Conservation (phyloP, 2,888 invertebrate species). For the Platypus cylindrus region DNA sequence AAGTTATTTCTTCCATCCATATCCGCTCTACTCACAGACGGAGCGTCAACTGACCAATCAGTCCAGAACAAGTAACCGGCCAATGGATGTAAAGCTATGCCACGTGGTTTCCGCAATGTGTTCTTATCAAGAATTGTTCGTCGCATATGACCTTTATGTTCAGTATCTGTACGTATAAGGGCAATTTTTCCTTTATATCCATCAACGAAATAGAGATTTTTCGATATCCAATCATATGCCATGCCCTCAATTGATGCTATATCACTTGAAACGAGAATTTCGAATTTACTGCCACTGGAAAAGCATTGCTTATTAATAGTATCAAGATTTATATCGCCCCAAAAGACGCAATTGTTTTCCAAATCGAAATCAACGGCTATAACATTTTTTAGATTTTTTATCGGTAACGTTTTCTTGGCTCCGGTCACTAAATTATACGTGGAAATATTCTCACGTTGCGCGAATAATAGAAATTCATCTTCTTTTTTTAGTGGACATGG, state of each 20-base stretch:
- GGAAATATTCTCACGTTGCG: slow-evolving; percentile 62
- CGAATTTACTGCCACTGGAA: slow-evolving; percentile 44
- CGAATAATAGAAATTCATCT: slow-evolving; percentile 67
- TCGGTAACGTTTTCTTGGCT: slow-evolving; percentile 48
- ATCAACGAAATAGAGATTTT: slow-evolving; percentile 79
- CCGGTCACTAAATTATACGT: slow-evolving; percentile 27
- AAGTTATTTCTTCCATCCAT: slow-evolving; percentile 62
- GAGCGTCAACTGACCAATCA: slow-evolving; percentile 70
- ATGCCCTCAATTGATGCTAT: slow-evolving; percentile 76
- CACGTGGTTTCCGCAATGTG: slow-evolving; percentile 35
- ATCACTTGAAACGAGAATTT: slow-evolving; percentile 61
- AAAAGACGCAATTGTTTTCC: slow-evolving; percentile 72
- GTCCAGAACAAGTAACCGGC: slow-evolving; percentile 78
- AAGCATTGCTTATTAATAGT: slow-evolving; percentile 68
- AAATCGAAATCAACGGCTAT: slow-evolving; percentile 81
- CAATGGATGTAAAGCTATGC: slow-evolving; percentile 73
- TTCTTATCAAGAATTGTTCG: slow-evolving; percentile 58
- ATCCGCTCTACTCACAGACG: slow-evolving; percentile 66
- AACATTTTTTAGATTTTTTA: slow-evolving; percentile 61
- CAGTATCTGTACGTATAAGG: slow-evolving; percentile 56
- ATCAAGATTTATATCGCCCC: slow-evolving; percentile 74
- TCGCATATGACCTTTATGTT: slow-evolving; percentile 57
- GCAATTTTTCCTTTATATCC: slow-evolving; percentile 68
- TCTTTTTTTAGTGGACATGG: slow-evolving; percentile 57
- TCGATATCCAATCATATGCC: slow-evolving; percentile 81